Percentiles rank a stretch among this genome's conserved stretches.
Conservation (phyloP, 2,113 vertebrate genomes). For the Neomonachus schauinslandi region DNA sequence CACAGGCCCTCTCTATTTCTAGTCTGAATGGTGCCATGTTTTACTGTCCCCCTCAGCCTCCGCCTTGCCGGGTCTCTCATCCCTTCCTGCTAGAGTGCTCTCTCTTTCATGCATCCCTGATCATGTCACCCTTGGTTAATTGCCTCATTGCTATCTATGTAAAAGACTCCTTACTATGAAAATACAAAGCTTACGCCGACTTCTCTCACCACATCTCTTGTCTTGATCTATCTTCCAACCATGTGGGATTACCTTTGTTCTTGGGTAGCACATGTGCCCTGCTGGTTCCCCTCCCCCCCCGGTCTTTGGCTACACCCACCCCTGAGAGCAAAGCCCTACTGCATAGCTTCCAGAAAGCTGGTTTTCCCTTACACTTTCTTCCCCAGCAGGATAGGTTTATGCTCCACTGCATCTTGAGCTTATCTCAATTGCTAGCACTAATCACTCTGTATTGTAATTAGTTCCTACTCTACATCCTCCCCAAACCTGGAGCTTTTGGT, state of each 20-base stretch:
- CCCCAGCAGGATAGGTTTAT: neutral
- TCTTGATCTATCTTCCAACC: neutral
- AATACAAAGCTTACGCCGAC: neutral
- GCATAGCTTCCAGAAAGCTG: neutral
- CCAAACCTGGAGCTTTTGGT: neutral
- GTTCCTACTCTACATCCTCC: neutral
- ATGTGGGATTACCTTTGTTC: neutral
- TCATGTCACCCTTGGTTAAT: neutral
- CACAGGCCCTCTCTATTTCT: neutral
- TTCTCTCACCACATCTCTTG: neutral
- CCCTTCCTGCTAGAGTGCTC: neutral
- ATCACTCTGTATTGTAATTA: neutral
- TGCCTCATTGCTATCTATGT: neutral
- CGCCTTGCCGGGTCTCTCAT: neutral
- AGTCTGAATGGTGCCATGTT: neutral
- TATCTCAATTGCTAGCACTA: neutral
- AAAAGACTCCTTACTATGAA: neutral
- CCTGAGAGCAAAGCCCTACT: neutral
- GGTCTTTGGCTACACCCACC: neutral
- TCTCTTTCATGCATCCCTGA: neutral
- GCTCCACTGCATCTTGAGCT: neutral
- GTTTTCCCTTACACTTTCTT: neutral
- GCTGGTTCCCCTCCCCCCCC: neutral
- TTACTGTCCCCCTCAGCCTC: neutral
- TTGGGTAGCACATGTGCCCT: neutral